Conservation (phyloP, 2,113 vertebrate species). For the Nibea coibor region DNA sequence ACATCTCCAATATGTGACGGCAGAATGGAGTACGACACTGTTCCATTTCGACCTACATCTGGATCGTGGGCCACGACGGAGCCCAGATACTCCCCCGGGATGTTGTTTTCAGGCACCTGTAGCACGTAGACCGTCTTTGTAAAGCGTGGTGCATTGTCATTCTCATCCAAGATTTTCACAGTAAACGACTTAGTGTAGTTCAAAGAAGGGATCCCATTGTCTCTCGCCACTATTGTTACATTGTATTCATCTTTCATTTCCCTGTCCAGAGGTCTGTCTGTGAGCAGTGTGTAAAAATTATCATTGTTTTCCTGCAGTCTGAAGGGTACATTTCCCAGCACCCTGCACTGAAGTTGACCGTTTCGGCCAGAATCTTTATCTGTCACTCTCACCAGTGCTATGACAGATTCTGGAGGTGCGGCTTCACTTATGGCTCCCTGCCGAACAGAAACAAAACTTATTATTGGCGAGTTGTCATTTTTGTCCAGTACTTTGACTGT, state of each 20-base stretch:
- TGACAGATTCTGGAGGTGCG: conserved; percentile 95
- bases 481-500: conserved; percentile 95
- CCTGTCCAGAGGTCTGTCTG: conserved; percentile 93
- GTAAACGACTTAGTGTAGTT: conserved; percentile 97
- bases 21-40: conserved; percentile 95
- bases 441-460: conserved; percentile 96
- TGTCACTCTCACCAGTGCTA: conserved; percentile 95
- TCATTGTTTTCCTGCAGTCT: conserved; percentile 97
- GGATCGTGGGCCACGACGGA: conserved; percentile 96
- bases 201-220: conserved; percentile 94
- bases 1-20: conserved; percentile 96
- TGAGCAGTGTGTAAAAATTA: conserved; percentile 97
- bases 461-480: conserved; percentile 97
- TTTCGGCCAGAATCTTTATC: conserved; percentile 97
- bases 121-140: conserved; percentile 95
- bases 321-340: conserved; percentile 93
- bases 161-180: conserved; percentile 95
- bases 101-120: conserved; percentile 98
- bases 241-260: conserved; percentile 97
- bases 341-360: conserved; percentile 94
- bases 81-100: conserved; percentile 96
- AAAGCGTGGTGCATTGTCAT: conserved; percentile 96
- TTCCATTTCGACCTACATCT: conserved; percentile 96
- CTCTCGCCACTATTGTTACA: conserved; percentile 95
- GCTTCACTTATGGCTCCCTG: conserved; percentile 98